Evolutionary conservation across 2,113 vertebrate genomes (phyloP), one percentile per base, ranked within the genome.

Genomic region (Octodon degus): DNA sequence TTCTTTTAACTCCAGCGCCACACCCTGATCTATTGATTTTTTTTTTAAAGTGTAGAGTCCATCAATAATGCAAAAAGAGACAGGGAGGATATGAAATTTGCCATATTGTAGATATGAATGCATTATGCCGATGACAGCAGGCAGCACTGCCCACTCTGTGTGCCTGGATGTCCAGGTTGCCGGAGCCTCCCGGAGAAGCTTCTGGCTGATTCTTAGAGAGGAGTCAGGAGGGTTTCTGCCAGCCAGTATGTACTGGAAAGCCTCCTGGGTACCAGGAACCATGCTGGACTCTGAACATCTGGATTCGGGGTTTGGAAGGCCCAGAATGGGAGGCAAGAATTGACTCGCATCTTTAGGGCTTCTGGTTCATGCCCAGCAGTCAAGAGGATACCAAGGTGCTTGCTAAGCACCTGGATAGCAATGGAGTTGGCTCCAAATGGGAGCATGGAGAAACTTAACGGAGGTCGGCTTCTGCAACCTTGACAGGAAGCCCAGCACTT

Each of bases 31-130:
- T 94, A 97, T 98, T 97, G 98, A 98, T 98, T 98, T 98, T 84
- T 76, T 87, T 98, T 98, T 30, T 7, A 92, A 98, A 98, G 98
- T 97, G 97, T 96, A 77, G 17, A 62, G 90, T n/a, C 82, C 95
- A 98, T 98, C 97, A 98, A 98, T 98, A 98, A 98, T 98, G 97
- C 96, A 98, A 63, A 60, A 34, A 93, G 84, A 85, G 95, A 77
- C 58, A 83, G 92, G 74, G 67, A 96, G 97, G 93, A 94, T 97
- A 89, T 89, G 93, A 92, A 96, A 92, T 86, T 90, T 96, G 96
- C 97, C 90, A 91, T 97, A 96, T 92, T 96, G 90, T 95, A 96
- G 91, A 96, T 95, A 80, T 82, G 83, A 72, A 86, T 83, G 82
- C 95, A 96, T 90, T 93, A 95, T 8, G 68, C 89, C 34, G 62